Conservation (phyloP, 1,140 invertebrate species). For the Caenorhabditis briggsae region DNA sequence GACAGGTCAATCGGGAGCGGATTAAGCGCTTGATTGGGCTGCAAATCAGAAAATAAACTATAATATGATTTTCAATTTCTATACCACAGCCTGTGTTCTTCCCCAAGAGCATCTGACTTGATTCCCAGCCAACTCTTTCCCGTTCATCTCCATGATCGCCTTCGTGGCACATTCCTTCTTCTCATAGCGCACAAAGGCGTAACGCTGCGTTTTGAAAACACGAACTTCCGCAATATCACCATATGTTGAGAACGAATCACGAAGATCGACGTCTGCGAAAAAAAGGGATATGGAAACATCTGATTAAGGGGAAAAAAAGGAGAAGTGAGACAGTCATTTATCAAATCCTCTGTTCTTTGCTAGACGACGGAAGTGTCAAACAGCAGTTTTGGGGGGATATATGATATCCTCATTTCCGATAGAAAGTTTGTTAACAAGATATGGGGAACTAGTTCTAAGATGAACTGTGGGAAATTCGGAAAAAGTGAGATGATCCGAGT, state of each 20-base stretch:
- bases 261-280: conserved; percentile 89
- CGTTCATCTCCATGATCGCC: conserved; percentile 97
- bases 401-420: conserved; percentile 56
- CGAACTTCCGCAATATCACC: conserved; percentile 96
- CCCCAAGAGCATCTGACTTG: conserved; percentile 99
- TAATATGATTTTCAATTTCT: neutral
- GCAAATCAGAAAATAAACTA: neutral
- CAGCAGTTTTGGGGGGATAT: conserved; percentile 10
- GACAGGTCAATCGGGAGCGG: conserved; percentile 53
- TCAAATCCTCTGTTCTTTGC: conserved; percentile 36
- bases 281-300: neutral
- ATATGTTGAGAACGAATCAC: conserved; percentile 93
- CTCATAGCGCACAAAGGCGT: conserved; percentile 97
- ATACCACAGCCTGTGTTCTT: conserved; percentile 64
- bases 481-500: neutral
- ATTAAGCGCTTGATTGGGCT: conserved; percentile 52
- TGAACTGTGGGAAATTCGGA: neutral
- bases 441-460: neutral
- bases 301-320: too few relatives aligned
- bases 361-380: conserved; percentile 9
- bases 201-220: conserved; percentile 99
- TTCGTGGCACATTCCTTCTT: conserved; percentile 97
- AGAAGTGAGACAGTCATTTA: conserved; percentile 49
- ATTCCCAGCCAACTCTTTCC: conserved; percentile 94
- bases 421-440: conserved; percentile 41